These are phyloP conservation scores for Trilocha varians DNA, from an alignment of 2,888 invertebrate species.

Conservation along the genomic window DNA sequence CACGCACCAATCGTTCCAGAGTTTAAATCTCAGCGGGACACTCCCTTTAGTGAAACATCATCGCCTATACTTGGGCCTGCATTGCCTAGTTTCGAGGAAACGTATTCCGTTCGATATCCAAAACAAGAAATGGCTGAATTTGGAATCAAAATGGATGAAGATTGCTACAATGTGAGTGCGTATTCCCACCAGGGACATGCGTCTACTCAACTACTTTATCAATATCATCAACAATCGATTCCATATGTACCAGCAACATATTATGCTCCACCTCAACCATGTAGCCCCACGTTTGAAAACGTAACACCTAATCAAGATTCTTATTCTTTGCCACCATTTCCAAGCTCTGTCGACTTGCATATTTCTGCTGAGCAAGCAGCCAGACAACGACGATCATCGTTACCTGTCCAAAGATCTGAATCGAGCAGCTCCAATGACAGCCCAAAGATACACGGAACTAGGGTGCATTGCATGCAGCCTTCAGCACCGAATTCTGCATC, in stretches of 20 bases:
- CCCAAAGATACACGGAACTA: constrained; percentile 75
- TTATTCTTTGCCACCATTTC: constrained; percentile 81
- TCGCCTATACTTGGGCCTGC: constrained; percentile 73
- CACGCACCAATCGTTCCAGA: constrained; percentile 60
- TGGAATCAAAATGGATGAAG: constrained; percentile 89
- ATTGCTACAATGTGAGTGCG: constrained; percentile 80
- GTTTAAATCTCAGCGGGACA: constrained; percentile 53
- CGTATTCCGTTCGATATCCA: constrained; percentile 84
- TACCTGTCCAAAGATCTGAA: constrained; percentile 86
- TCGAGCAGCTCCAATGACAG: constrained; percentile 85
- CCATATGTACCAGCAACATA: constrained; percentile 72
- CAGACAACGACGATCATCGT: constrained; percentile 81
- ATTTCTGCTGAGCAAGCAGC: constrained; percentile 76
- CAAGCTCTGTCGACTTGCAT: constrained; percentile 80
- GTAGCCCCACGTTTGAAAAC: constrained; percentile 67
- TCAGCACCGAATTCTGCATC: constrained; percentile 81
- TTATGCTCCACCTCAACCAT: constrained; percentile 74
- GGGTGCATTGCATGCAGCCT: constrained; percentile 68
- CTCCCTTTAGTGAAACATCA: constrained; percentile 57
- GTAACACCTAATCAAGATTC: constrained; percentile 74
- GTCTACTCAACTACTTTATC: constrained; percentile 72
- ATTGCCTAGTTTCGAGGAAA: constrained; percentile 91
- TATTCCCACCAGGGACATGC: constrained; percentile 73
- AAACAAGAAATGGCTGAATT: constrained; percentile 76
- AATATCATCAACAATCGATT: constrained; percentile 73